Evolutionary conservation across 2,113 vertebrate genomes (phyloP).

Genomic region (Irena cyanogastra): DNA sequence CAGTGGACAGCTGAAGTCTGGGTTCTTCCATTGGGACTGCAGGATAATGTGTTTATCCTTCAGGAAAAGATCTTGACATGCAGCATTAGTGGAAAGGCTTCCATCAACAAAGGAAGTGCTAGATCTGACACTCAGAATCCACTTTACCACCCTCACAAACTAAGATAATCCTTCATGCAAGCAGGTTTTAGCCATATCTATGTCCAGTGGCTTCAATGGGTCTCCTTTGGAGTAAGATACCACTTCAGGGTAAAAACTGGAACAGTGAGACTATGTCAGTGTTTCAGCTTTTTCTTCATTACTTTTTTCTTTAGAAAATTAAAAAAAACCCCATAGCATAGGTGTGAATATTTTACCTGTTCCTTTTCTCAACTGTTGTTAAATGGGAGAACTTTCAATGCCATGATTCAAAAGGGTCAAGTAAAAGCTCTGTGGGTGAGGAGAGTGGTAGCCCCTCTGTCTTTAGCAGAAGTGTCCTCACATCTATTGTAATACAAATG

Average conservation of each 20-base stretch:
- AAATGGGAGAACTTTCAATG: neutral
- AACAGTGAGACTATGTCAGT: neutral
- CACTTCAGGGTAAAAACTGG: neutral
- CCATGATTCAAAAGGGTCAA: neutral
- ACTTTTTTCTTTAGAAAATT: neutral
- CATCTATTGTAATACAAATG: neutral
- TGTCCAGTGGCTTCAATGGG: neutral
- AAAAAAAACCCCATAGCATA: neutral
- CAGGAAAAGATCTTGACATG: neutral
- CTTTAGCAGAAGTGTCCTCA: neutral
- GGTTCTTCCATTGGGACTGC: neutral
- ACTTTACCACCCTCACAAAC: neutral
- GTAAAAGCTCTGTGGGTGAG: neutral
- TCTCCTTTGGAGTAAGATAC: neutral
- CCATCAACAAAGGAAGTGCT: neutral
- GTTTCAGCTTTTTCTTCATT: neutral
- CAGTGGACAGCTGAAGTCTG: neutral
- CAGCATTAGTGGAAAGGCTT: neutral
- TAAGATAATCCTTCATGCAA: neutral
- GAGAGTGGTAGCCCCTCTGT: neutral
- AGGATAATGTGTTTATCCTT: neutral
- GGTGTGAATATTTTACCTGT: neutral
- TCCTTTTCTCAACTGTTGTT: neutral
- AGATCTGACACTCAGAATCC: neutral
- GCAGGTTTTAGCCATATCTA: neutral